Evolutionary conservation across 2,797 vertebrate species (phyloP).

Genomic region (Enoplosus armatus): DNA sequence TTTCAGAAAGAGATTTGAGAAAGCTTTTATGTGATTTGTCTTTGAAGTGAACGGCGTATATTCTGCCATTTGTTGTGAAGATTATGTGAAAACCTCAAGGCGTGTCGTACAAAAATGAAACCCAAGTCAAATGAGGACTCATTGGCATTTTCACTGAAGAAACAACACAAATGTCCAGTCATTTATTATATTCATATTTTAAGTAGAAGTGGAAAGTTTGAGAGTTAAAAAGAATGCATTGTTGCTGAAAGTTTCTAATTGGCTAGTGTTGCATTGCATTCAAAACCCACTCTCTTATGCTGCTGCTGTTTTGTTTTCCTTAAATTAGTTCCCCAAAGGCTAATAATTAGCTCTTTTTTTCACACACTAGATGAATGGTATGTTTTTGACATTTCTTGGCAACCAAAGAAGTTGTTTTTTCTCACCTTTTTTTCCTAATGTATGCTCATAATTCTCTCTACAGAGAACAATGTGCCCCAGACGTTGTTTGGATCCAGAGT

Average conservation of each 20-base stretch:
- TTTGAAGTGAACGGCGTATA: conserved; percentile 59
- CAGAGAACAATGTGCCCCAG: conserved; percentile 6
- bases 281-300: conserved; percentile 12
- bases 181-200: conserved; percentile 1
- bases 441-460: conserved; percentile 15
- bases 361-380: conserved; percentile 31
- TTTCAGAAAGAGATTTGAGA: conserved; percentile 44
- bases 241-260: conserved; percentile 26
- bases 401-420: conserved; percentile 22
- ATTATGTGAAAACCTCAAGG: conserved; percentile 56
- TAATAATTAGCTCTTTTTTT: conserved; percentile 38
- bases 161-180: conserved; percentile 1
- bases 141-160: conserved; percentile 24
- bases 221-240: conserved; percentile 4
- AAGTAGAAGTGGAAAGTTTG: conserved; percentile 6
- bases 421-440: neutral
- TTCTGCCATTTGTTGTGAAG: conserved; percentile 55
- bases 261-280: conserved; percentile 25
- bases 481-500: conserved; percentile 19
- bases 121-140: conserved; percentile 53
- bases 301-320: conserved; percentile 32
- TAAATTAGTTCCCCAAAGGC: conserved; percentile 35
- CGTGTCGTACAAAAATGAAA: conserved; percentile 38
- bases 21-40: conserved; percentile 57
- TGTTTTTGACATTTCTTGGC: conserved; percentile 32